Evolutionary conservation across 1,140 invertebrate species (phyloP).

Genomic region (Drosophila sp.): DNA sequence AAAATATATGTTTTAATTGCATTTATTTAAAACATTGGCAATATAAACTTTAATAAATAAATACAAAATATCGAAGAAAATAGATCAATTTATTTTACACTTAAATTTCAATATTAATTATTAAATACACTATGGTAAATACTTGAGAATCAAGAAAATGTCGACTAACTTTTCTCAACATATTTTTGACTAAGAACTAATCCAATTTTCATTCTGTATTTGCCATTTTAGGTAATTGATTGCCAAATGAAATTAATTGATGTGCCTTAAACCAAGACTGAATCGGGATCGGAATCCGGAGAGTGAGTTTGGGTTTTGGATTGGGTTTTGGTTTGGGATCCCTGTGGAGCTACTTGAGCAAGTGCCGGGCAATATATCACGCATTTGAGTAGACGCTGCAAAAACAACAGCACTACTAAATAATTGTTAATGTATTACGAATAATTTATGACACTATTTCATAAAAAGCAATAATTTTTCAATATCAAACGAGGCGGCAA

Average conservation of each 20-base stretch:
- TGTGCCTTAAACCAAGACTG: constrained; percentile 43
- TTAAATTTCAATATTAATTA: too few relatives aligned
- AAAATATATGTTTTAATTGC: too few relatives aligned
- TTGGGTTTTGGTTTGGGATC: background rate
- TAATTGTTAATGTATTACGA: constrained; percentile 83
- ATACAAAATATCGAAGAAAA: too few relatives aligned
- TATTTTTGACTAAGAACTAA: constrained; percentile 19
- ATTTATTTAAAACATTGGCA: too few relatives aligned
- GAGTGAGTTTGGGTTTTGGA: background rate
- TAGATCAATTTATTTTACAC: too few relatives aligned
- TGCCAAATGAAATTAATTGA: constrained; percentile 72
- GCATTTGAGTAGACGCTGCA: constrained; percentile 67
- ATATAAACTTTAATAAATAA: too few relatives aligned
- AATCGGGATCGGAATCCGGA: background rate
- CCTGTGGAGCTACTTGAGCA: constrained; percentile 62
- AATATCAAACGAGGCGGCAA: constrained; percentile 80
- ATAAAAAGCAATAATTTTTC: constrained; percentile 83
- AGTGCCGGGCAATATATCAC: constrained; percentile 72
- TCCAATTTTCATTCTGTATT: constrained; percentile 24
- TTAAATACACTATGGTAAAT: too few relatives aligned
- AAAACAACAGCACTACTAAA: constrained; percentile 82
- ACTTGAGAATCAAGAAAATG: too few relatives aligned
- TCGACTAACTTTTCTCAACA: constrained; percentile 18
- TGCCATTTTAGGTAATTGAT: constrained; percentile 77
- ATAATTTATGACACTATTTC: constrained; percentile 82